Conservation (phyloP, 2,113 vertebrate genomes). For the Mustela nigripes region DNA sequence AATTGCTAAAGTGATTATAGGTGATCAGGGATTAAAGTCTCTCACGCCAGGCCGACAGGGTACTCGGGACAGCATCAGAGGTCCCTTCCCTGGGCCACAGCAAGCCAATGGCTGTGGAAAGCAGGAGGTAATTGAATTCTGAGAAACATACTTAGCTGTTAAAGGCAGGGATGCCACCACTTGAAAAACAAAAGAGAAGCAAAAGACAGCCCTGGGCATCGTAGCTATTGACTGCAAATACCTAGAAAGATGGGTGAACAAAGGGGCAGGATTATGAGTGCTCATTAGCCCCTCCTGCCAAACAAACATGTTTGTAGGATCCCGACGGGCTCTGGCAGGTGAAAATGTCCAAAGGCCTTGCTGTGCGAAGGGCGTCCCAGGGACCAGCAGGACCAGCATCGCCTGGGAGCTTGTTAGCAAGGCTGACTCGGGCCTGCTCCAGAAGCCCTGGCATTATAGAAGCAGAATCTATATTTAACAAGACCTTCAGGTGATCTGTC, state of each 20-base stretch:
- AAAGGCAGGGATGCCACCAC: background rate
- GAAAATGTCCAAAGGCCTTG: background rate
- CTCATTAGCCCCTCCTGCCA: background rate
- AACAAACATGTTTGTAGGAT: background rate
- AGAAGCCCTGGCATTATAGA: background rate
- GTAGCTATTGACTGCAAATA: background rate
- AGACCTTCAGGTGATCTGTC: background rate
- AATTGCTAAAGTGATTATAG: background rate
- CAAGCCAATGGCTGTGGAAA: background rate
- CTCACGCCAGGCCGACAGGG: background rate
- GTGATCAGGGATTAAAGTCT: background rate
- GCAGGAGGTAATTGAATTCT: background rate
- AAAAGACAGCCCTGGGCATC: background rate
- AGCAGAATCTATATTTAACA: background rate
- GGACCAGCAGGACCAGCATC: background rate
- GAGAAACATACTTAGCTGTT: background rate
- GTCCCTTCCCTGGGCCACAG: background rate
- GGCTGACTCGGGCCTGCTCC: background rate
- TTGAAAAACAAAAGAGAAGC: slow-evolving; percentile 1
- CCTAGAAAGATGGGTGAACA: background rate
- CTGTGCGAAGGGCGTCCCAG: background rate
- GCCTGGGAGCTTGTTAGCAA: background rate
- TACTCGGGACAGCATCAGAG: background rate
- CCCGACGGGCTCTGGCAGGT: rapidly evolving
- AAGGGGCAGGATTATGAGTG: background rate